Percentiles rank a stretch among this genome's conserved stretches.
phyloP scores from a whole-genome alignment of 2,888 invertebrate genomes.

The Diadegma fenestrale region DNA sequence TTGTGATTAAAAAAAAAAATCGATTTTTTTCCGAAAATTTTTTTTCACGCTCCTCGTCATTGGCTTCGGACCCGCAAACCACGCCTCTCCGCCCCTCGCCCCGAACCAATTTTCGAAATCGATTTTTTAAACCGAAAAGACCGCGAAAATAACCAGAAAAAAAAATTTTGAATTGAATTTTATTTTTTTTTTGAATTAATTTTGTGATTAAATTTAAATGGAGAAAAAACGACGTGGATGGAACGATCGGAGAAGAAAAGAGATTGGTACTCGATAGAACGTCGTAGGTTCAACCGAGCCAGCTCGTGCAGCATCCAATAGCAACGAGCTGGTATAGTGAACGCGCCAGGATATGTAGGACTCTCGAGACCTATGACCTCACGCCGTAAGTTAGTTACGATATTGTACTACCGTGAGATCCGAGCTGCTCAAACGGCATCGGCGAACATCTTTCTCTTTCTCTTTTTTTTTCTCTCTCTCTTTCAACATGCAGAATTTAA shows the following conservation, averaged over 20 bases:
- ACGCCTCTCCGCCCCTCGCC: no score
- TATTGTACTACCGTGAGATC: slow-evolving; percentile 75
- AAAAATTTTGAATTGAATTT: neutral
- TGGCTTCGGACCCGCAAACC: no score
- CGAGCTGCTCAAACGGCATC: slow-evolving; percentile 60
- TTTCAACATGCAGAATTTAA: neutral
- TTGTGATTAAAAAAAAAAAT: no score
- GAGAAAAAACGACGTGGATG: neutral
- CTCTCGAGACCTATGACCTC: slow-evolving; percentile 71
- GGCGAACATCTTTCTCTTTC: slow-evolving; percentile 47
- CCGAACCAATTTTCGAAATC: no score
- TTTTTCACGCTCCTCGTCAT: no score
- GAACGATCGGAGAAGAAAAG: slow-evolving; percentile 33
- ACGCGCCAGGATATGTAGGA: slow-evolving; percentile 71
- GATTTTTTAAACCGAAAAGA: no score
- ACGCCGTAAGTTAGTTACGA: slow-evolving; percentile 73
- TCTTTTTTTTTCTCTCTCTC: slow-evolving; percentile 14
- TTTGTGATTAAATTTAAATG: neutral
- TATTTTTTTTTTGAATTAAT: neutral
- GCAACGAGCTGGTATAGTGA: slow-evolving; percentile 15
- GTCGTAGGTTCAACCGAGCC: slow-evolving; percentile 6
- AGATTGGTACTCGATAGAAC: slow-evolving; percentile 25
- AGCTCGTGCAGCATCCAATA: slow-evolving; percentile 47
- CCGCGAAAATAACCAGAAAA: neutral
- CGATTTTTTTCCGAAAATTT: no score